Base-by-base conservation (phyloP, 2,797 vertebrate genomes). In the Leuciscus waleckii region DNA sequence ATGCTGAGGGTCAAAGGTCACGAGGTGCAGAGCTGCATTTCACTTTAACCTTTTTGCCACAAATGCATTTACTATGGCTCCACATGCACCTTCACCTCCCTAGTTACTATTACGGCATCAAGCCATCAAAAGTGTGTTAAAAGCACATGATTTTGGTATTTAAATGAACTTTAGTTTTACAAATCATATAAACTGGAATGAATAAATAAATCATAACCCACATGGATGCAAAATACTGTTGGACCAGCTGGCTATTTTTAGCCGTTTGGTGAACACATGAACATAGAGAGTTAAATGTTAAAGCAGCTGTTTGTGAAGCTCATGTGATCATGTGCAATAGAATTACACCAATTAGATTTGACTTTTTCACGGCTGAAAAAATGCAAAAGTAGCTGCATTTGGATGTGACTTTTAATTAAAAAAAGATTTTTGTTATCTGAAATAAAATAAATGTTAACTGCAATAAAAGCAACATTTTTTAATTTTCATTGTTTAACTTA, bases 21-120 rank as follows among this genome's bases (percentile, higher is more conserved):
- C 84, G 76, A 90, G 90, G 93, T 92, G 92, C 92, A 87, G 89
- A 88, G 89, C 89, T 91, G 89, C 69, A 92, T 93, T 91, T 92
- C 67, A 76, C 37, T 71, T 65, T 88, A 86, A 56, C 46, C 78
- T 81, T 69, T 86, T 81, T 76, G 26, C 49, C 39, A 54, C 71
- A 81, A 75, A 41, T 81, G 85, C 35, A 84, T 89, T 82, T 14
- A 68, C 69, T 86, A 90, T 90, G 67, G 82, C 75, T 82, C 65
- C 69, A 81, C 78, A 49, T 87, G 83, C 82, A 23, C 84, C 54
- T 39, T 85, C 76, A 79, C 83, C 61, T 69, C 46, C 61, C 14
- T 79, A 41, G 61, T 88, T 89, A 91, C 92, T 92, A 92, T 92
- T 93, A 89, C 89, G 67, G 56, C 61, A 46, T 41, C 54, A 29